Conservation (phyloP, 23 tunicate genomes). For the Pegea sp. region DNA sequence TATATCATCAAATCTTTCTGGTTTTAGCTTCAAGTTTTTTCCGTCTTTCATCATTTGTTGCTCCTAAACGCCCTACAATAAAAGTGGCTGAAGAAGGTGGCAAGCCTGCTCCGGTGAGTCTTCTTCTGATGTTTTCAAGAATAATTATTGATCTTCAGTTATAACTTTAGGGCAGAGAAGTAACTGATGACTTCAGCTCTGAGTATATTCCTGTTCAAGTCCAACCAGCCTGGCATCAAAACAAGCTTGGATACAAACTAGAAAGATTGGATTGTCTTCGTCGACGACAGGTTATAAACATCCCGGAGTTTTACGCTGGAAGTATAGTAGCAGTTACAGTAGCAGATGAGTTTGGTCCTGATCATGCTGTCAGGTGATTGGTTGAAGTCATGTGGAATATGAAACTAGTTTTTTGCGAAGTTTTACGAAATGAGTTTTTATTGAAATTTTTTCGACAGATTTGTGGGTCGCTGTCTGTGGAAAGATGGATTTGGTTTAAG, state of each 20-base stretch:
- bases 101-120: constrained; percentile 1
- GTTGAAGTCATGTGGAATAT: not conserved
- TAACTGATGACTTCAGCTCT: constrained; percentile 25
- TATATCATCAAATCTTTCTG: no score
- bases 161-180: constrained; percentile 47
- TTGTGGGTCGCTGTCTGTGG: constrained; percentile 49
- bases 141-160: not conserved
- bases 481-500: constrained; percentile 81
- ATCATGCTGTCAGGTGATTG: constrained; percentile 18
- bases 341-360: constrained; percentile 41
- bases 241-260: constrained; percentile 52
- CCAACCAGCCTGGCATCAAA: constrained; percentile 78
- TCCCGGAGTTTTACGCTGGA: constrained; percentile 90
- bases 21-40: no score
- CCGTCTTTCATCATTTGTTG: not conserved
- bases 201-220: constrained; percentile 72
- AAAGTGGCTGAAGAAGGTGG: not conserved
- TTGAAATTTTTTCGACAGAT: constrained; percentile 13
- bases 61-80: constrained; percentile 8
- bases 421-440: not conserved
- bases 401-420: not conserved
- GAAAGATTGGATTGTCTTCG: constrained; percentile 79
- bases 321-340: constrained; percentile 49
- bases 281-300: constrained; percentile 32
- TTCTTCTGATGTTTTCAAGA: not conserved